Conservation (phyloP, 2,797 vertebrate species). For the Acanthis flammea region DNA sequence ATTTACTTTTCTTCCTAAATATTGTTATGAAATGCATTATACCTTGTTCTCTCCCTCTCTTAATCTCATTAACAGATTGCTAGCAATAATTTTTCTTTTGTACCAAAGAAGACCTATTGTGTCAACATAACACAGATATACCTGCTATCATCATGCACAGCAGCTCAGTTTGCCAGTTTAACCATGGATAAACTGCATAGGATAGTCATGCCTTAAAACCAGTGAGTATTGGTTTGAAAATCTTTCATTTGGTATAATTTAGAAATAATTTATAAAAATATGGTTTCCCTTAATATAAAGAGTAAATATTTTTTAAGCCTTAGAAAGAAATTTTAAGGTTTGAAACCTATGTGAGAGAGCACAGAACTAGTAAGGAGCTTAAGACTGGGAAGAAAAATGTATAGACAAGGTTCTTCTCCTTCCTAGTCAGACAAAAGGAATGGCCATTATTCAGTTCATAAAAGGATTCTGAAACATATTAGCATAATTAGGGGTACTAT, state of each 20-base stretch:
- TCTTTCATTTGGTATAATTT: neutral
- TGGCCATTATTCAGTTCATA: neutral
- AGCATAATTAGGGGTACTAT: neutral
- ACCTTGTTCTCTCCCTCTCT: neutral
- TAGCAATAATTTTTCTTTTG: neutral
- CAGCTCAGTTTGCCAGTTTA: neutral
- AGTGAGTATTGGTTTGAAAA: neutral
- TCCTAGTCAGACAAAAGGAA: neutral
- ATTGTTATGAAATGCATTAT: neutral
- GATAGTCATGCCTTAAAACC: neutral
- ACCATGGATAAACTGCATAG: neutral
- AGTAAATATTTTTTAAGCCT: neutral
- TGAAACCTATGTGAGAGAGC: neutral
- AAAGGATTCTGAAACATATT: conserved; percentile 29
- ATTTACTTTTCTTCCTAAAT: neutral
- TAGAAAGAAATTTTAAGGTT: neutral
- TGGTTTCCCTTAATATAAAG: neutral
- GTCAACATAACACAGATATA: neutral
- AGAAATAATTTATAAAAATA: neutral
- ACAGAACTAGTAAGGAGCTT: neutral
- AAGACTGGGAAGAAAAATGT: neutral
- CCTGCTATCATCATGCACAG: neutral
- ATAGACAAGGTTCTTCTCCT: neutral
- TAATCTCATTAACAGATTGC: neutral
- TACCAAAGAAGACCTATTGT: neutral